Base-by-base conservation (phyloP, 2,797 vertebrate genomes). In the Falco naumanni region DNA sequence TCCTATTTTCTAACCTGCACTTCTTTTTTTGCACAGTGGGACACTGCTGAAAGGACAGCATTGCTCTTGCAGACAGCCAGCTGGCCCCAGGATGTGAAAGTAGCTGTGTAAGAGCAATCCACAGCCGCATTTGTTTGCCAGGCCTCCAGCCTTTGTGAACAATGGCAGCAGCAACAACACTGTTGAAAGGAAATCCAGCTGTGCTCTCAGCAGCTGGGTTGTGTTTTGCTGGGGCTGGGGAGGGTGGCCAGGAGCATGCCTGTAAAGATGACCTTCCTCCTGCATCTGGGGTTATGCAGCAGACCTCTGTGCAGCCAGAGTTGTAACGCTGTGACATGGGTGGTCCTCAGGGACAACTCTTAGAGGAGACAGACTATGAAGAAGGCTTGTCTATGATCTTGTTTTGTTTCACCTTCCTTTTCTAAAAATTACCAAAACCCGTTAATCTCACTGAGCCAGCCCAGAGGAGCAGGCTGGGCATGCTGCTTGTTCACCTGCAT, bases 321-420 rank as follows among this genome's bases (percentile, higher is more conserved):
- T 8, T 61, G 9, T 11, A 51, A 21, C 12, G 11, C 6, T 74
- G 34, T 13, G 5, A 33, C 13, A 37, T 26, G 4, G 24, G 3
- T 3, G 0, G 43, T 56, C 24, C 17, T 63, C 5, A 2, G 15
- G 25, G 19, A 69, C 12, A 47, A 5, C 14, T 28, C 10, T 16
- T 21, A 17, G 10, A 60, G 16, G 24, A 61, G 12, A 24, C 0
- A 3, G 47, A 26, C 37, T 2, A 1, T 37, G 28, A 61, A 43
- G 51, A 66, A 39, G 16, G 16, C 8, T 87, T 68, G 45, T 51
- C 26, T 75, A 16, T 2, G 1, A 14, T 43, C 5, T 66, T 50
- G 10, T 31, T 85, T 76, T 6, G 0, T 57, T 80, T 84, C 19
- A 24, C 0, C 1, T 57, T 69, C 13, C 16, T 57, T 77, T n/a